Conservation (phyloP, 2,797 vertebrate genomes). For the Amblyraja radiata region DNA sequence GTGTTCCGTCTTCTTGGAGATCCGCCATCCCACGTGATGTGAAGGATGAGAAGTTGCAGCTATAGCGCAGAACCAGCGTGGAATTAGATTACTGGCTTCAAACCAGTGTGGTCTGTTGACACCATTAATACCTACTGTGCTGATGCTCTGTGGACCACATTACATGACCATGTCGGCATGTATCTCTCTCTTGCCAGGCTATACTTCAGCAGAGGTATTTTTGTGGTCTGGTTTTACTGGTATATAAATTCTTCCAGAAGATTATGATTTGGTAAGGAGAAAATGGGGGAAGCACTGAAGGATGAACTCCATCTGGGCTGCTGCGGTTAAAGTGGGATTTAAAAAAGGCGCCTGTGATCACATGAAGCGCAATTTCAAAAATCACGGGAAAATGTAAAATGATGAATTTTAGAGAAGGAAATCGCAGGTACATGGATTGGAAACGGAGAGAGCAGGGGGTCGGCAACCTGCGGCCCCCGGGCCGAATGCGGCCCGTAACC, state of each 20-base stretch:
- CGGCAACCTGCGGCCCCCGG: no score
- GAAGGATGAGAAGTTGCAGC: background rate
- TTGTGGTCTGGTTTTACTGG: background rate
- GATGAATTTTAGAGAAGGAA: background rate
- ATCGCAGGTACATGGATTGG: no score
- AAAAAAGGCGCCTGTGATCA: background rate
- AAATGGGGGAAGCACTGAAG: background rate
- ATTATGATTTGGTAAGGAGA: background rate
- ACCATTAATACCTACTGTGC: background rate
- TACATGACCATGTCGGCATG: background rate
- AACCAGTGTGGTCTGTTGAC: background rate
- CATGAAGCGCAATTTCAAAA: background rate
- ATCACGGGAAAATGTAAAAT: background rate
- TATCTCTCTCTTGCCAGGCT: background rate
- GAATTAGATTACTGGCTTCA: background rate
- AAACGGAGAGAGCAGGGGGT: no score
- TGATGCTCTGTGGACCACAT: background rate
- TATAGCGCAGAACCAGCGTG: background rate
- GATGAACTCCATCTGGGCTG: background rate
- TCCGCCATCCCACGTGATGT: background rate
- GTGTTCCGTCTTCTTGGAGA: background rate
- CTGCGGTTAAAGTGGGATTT: background rate
- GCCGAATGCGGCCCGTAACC: no score
- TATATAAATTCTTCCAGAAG: background rate
- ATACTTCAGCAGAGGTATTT: background rate